Conservation (phyloP, 1,140 invertebrate species). For the Brachionus rubens region DNA sequence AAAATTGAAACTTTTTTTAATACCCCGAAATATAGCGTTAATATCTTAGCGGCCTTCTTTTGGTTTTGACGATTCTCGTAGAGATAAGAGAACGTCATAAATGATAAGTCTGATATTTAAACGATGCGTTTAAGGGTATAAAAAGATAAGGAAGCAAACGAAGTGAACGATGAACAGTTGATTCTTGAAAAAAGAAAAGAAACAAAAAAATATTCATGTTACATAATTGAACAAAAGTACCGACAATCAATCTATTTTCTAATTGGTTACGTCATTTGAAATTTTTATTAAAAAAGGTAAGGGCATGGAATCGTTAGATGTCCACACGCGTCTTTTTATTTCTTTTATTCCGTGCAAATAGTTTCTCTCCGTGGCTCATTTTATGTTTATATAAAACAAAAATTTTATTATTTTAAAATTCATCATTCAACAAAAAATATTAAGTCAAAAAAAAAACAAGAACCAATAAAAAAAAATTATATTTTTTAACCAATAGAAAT, state of each 20-base stretch:
- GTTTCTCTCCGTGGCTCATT: neutral
- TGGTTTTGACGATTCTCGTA: neutral
- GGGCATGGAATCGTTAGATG: neutral
- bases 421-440: no score
- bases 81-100: neutral
- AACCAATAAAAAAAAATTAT: constrained; percentile 3
- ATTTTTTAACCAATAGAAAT: neutral
- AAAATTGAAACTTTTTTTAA: neutral
- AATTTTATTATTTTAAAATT: neutral
- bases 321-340: neutral
- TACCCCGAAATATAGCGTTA: constrained; percentile 12
- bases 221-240: neutral
- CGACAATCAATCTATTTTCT: constrained; percentile 9
- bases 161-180: neutral
- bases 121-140: constrained; percentile 21
- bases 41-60: constrained; percentile 17
- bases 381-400: neutral
- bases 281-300: constrained; percentile 2
- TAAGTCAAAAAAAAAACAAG: neutral
- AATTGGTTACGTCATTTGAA: constrained; percentile 26
- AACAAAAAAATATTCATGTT: constrained; percentile 31
- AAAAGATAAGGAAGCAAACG: neutral
- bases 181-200: neutral
- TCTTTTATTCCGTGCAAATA: constrained; percentile 29
- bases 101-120: constrained; percentile 41